Evolutionary conservation across 2,113 vertebrate genomes (phyloP), one percentile per base, ranked within the genome.

Genomic region (Phasianus colchicus): DNA sequence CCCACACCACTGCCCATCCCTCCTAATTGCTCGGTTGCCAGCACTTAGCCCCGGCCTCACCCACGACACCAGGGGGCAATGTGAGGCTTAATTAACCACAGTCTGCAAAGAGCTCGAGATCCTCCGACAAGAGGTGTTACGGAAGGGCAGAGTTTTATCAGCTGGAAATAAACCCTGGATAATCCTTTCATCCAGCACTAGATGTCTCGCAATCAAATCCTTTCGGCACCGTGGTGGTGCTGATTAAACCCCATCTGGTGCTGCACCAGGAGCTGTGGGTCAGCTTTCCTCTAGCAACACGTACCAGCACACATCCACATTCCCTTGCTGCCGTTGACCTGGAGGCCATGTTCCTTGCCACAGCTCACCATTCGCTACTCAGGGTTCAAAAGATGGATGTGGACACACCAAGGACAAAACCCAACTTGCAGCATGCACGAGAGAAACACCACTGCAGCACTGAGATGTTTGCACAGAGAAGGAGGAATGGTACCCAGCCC

Each of bases 121-220:
- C 79, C 90, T 72, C 80, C 65, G 89, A 95, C 86, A 93, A 92
- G 96, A 96, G 88, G 96, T 91, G 90, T 86, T 94, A 64, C 13
- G 50, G 96, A 96, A 96, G 95, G 92, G 72, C 91, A 93, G 92
- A 90, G 96, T 24, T 89, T 87, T 95, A 96, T 94, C 94, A 95
- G 94, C 95, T 96, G 86, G 91, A 95, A 92, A 96, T 94, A 96
- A 96, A 96, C 94, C 96, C 95, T 29, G n/a, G 91, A 96, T 97
- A 96, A 96, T 96, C 96, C 92, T 91, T 91, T 94, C 93, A 93
- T 93, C 96, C 91, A 95, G 95, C 90, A 95, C 85, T 83, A 55
- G 93, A 95, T 88, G 90, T 84, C 95, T 96, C 69, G 86, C 38
- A 96, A 81, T 94, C 94, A 95, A 70, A 93, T 50, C 83, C 94